Evolutionary conservation across 2,113 vertebrate genomes (phyloP).

Genomic region (Strix aluco): DNA sequence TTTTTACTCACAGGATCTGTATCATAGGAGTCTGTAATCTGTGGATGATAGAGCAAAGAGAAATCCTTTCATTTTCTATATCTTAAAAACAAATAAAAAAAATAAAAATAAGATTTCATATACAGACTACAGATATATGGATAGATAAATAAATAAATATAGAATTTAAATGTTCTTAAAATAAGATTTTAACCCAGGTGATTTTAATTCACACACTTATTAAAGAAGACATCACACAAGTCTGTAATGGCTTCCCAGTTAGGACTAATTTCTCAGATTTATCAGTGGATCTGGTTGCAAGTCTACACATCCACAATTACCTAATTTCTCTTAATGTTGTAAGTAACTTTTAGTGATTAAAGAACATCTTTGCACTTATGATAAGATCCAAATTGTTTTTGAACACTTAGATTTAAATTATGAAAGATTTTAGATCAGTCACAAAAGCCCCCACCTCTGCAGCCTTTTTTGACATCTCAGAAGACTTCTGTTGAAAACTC

Average conservation of each 20-base stretch:
- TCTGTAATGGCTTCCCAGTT: not conserved
- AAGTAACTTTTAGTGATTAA: not conserved
- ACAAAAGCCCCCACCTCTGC: fast-evolving
- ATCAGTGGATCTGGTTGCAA: not conserved
- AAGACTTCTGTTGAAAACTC: not conserved
- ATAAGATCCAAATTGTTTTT: not conserved
- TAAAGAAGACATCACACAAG: not conserved
- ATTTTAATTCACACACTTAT: not conserved
- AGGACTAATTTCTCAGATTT: not conserved
- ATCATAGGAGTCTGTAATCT: not conserved
- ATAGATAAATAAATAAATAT: not conserved
- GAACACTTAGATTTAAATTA: not conserved
- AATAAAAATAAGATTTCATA: not conserved
- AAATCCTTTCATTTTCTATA: not conserved
- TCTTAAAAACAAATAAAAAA: not conserved
- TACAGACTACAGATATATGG: not conserved
- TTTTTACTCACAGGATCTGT: not conserved
- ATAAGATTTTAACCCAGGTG: not conserved
- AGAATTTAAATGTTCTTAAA: not conserved
- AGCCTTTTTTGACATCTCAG: not conserved
- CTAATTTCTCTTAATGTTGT: not conserved
- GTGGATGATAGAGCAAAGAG: not conserved
- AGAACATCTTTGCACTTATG: not conserved
- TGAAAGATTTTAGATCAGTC: not conserved
- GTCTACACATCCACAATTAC: not conserved